Evolutionary conservation across 2,113 vertebrate species (phyloP).

Genomic region (Alligator sinensis): DNA sequence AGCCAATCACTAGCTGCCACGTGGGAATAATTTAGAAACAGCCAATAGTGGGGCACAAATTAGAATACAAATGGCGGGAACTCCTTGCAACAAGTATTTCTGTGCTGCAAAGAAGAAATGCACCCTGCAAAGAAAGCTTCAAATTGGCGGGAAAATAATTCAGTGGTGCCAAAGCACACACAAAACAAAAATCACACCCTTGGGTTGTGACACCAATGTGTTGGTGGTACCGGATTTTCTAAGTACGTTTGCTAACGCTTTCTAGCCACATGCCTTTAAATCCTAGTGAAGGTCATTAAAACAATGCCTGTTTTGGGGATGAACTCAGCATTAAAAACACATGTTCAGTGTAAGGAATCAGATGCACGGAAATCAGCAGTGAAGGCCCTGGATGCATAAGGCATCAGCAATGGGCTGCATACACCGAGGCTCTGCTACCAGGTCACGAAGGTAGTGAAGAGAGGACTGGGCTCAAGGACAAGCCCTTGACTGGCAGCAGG

Average conservation of each 20-base stretch:
- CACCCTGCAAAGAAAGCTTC: too few relatives aligned
- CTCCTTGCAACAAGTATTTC: too few relatives aligned
- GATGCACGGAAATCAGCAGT: not conserved
- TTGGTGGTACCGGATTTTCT: not conserved
- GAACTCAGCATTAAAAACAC: not conserved
- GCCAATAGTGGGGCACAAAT: too few relatives aligned
- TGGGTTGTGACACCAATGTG: too few relatives aligned
- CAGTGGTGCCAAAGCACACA: too few relatives aligned
- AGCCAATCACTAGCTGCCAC: too few relatives aligned
- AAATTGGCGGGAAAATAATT: too few relatives aligned
- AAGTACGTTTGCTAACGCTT: not conserved
- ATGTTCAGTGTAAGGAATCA: rapidly evolving
- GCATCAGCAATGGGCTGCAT: rapidly evolving
- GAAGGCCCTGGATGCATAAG: not conserved
- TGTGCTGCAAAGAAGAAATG: too few relatives aligned
- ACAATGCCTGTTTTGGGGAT: not conserved
- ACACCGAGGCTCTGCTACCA: not conserved
- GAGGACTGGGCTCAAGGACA: not conserved
- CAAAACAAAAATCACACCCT: too few relatives aligned
- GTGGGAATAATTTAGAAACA: too few relatives aligned
- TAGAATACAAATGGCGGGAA: too few relatives aligned
- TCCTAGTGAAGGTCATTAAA: not conserved
- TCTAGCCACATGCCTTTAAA: not conserved
- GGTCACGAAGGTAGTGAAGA: not conserved
- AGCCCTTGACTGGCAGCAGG: not conserved